These are phyloP conservation scores for Siphonodentalium dalli DNA, from an alignment of 2,888 invertebrate genomes.

Conservation along the genomic window DNA sequence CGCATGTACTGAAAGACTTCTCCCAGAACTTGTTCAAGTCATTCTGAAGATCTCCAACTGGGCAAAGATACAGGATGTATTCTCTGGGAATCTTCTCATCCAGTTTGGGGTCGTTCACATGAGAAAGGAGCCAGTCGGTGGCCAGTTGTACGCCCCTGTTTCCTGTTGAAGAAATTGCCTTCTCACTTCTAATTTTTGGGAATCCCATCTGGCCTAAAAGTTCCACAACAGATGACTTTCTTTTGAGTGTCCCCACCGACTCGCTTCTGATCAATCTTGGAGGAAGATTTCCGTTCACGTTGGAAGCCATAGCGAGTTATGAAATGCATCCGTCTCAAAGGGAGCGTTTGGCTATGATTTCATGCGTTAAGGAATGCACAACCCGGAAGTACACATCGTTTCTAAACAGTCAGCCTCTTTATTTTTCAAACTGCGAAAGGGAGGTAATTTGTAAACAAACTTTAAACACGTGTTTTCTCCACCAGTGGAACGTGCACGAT, in stretches of 20 bases:
- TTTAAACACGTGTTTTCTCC: no score
- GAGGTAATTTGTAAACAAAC: no score
- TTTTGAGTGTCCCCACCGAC: conserved; percentile 34
- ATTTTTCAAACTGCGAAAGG: no score
- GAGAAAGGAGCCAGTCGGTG: conserved; percentile 86
- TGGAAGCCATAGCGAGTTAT: no score
- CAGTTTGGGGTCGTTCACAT: conserved; percentile 83
- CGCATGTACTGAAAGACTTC: conserved; percentile 76
- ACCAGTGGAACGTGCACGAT: no score
- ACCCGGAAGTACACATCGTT: no score
- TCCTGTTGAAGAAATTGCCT: conserved; percentile 88
- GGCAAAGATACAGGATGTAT: conserved; percentile 87
- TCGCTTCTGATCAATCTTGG: conserved; percentile 31
- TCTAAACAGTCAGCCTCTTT: no score
- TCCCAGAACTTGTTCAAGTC: conserved; percentile 76
- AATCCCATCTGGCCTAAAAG: conserved; percentile 90
- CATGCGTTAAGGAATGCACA: no score
- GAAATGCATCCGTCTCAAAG: no score
- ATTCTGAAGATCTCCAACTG: conserved; percentile 76
- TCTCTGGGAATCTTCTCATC: conserved; percentile 82
- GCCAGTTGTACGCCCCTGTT: conserved; percentile 86
- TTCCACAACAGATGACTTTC: conserved; percentile 73
- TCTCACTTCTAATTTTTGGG: conserved; percentile 85
- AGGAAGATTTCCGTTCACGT: conserved; percentile 21
- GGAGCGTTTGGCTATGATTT: no score